Percentiles rank a stretch among this genome's conserved stretches.
Evolutionary conservation across 2,113 vertebrate species (phyloP).

Genomic region (Strigops habroptila): DNA sequence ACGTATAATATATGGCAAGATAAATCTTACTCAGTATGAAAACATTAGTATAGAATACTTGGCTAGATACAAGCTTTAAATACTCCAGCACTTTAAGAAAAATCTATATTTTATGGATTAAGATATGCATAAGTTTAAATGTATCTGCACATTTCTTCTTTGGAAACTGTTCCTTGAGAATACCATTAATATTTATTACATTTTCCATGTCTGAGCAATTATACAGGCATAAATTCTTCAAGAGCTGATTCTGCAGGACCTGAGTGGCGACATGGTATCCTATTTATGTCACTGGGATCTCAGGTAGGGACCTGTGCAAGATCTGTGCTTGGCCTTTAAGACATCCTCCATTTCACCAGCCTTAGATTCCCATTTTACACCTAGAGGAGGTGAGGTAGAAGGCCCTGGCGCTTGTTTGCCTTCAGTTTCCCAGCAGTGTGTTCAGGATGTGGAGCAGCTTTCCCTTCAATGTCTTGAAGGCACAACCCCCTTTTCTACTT

Average conservation of each 20-base stretch:
- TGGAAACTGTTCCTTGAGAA: constrained; percentile 59
- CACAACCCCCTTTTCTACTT: neutral
- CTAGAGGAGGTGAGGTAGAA: neutral
- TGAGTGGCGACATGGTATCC: neutral
- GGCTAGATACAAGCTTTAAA: neutral
- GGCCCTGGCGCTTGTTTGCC: too few relatives aligned
- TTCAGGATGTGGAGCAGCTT: neutral
- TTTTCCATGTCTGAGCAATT: constrained; percentile 59
- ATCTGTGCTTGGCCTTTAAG: neutral
- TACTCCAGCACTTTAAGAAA: constrained; percentile 39
- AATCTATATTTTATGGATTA: constrained; percentile 55
- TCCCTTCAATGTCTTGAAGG: neutral
- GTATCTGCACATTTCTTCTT: constrained; percentile 35
- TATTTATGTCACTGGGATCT: constrained; percentile 4
- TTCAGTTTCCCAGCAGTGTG: neutral
- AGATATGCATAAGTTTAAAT: constrained; percentile 61
- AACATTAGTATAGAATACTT: neutral
- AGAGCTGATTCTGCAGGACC: constrained; percentile 45
- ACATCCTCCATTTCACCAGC: neutral
- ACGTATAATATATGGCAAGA: neutral
- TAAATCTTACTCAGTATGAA: neutral
- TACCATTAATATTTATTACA: constrained; percentile 62
- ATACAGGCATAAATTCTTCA: constrained; percentile 47
- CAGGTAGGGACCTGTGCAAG: neutral
- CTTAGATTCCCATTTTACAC: neutral